A percentile compares a stretch with the other conserved stretches of the same genome.
Conservation (phyloP, 2,888 invertebrate genomes). For the Papilio elwesi region DNA sequence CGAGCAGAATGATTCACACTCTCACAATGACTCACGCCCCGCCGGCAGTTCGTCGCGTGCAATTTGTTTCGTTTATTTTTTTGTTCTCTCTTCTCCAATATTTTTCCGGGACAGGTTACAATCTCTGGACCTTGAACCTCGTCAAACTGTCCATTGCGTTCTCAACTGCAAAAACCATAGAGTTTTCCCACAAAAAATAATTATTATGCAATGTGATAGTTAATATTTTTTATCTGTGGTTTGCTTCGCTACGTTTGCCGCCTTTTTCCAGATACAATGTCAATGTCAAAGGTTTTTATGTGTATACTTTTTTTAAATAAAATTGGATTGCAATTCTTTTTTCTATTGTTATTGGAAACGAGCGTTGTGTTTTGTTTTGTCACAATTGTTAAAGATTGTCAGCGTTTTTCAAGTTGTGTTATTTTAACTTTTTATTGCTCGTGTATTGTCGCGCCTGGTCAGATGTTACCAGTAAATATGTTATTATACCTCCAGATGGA, state of each 20-base stretch:
- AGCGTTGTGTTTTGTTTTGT: background rate
- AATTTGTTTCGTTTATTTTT: conserved; percentile 14
- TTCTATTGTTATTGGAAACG: conserved; percentile 1
- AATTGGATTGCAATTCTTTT: conserved; percentile 18
- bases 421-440: background rate
- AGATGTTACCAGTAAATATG: no score
- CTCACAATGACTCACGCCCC: background rate
- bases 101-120: conserved; percentile 31
- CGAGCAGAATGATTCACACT: background rate
- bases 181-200: conserved; percentile 1
- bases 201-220: background rate
- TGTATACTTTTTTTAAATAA: conserved; percentile 1
- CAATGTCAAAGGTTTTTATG: conserved; percentile 18
- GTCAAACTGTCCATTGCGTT: conserved; percentile 17
- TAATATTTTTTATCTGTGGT: conserved; percentile 14
- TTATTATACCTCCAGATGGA: no score
- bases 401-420: background rate
- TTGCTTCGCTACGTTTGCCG: background rate
- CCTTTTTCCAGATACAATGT: conserved; percentile 15
- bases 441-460: background rate
- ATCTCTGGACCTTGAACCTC: conserved; percentile 40
- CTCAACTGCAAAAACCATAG: conserved; percentile 10
- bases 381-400: background rate
- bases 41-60: conserved; percentile 10
- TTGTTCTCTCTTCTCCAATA: conserved; percentile 19